phyloP scores from a whole-genome alignment of 2,888 invertebrate genomes.

The Tetramorium bicarinatum region DNA sequence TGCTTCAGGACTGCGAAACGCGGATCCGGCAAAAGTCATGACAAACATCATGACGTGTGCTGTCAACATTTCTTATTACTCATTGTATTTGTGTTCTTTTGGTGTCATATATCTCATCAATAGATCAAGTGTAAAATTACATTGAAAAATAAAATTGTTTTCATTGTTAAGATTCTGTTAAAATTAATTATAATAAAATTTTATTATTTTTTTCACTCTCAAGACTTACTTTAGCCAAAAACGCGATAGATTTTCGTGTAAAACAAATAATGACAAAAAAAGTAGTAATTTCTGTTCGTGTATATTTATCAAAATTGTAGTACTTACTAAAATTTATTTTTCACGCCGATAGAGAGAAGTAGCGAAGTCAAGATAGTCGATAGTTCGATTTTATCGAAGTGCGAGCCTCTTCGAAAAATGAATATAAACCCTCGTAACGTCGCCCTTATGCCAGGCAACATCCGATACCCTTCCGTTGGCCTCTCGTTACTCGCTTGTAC shows the following conservation, averaged over 20 bases:
- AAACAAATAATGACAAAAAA: neutral
- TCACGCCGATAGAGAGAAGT: neutral
- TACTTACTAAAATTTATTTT: neutral
- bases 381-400: conserved; percentile 20
- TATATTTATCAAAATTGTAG: neutral
- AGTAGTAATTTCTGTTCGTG: neutral
- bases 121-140: neutral
- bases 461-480: conserved; percentile 75
- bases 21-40: too few relatives aligned
- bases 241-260: neutral
- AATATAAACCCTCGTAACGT: conserved; percentile 71
- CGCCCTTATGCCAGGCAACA: conserved; percentile 81
- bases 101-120: neutral
- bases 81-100: neutral
- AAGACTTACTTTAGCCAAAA: too few relatives aligned
- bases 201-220: too few relatives aligned
- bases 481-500: conserved; percentile 63
- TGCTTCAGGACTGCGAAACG: neutral
- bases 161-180: neutral
- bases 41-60: neutral
- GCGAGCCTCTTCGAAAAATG: conserved; percentile 26
- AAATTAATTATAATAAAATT: neutral
- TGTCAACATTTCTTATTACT: neutral
- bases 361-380: conserved; percentile 18
- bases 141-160: conserved; percentile 1